Percentiles rank a stretch among this genome's conserved stretches.
Conservation (phyloP, 2,113 vertebrate genomes). For the Cochlearius cochlearius region DNA sequence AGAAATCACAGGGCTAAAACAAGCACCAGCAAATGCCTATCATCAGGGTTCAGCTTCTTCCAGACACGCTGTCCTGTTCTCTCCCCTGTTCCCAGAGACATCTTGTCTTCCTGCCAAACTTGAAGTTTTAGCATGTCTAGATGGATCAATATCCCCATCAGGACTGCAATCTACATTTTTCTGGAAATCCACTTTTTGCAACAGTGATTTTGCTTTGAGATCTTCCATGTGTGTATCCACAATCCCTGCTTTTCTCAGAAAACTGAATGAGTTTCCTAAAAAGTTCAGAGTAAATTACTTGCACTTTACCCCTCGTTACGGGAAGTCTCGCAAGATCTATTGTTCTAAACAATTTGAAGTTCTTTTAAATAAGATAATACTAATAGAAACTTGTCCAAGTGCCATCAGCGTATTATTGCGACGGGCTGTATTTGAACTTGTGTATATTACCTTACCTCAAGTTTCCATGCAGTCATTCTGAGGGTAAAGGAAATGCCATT, state of each 20-base stretch:
- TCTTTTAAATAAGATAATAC: constrained; percentile 22
- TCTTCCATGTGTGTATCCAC: background rate
- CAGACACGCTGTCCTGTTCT: background rate
- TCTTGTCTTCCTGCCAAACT: background rate
- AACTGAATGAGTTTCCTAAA: background rate
- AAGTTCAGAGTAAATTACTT: background rate
- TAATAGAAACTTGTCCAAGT: background rate
- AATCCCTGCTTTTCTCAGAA: background rate
- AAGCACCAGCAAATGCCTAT: background rate
- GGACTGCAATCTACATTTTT: background rate
- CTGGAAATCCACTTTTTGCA: background rate
- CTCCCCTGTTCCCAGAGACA: background rate
- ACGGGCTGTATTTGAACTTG: constrained; percentile 30
- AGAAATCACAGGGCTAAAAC: background rate
- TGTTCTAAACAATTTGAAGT: constrained; percentile 14
- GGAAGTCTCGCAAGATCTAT: background rate
- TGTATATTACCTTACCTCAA: background rate
- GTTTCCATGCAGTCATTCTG: constrained; percentile 32
- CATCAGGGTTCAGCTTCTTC: background rate
- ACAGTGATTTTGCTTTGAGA: background rate
- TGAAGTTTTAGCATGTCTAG: background rate
- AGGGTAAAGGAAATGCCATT: constrained; percentile 38
- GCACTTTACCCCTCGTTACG: background rate
- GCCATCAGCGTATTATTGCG: background rate
- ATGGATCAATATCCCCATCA: background rate